Conservation (phyloP, 1,140 invertebrate genomes). For the Leucophenga varia region DNA sequence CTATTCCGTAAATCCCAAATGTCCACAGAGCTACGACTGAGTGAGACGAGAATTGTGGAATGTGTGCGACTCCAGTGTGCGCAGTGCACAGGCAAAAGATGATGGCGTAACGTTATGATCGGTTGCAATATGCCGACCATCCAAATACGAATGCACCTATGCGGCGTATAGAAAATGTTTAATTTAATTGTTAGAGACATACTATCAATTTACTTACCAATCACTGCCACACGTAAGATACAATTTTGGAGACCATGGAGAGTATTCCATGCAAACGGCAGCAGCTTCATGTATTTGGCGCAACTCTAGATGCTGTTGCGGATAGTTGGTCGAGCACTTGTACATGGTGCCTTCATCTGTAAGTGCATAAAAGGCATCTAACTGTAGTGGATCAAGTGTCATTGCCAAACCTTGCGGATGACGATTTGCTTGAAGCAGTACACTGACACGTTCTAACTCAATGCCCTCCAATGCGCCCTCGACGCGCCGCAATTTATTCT, state of each 20-base stretch:
- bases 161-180: neutral
- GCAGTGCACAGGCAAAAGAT: conserved; percentile 64
- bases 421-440: conserved; percentile 34
- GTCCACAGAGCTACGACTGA: conserved; percentile 69
- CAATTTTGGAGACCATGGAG: conserved; percentile 72
- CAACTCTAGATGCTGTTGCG: conserved; percentile 67
- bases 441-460: conserved; percentile 21
- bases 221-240: conserved; percentile 82
- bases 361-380: conserved; percentile 73
- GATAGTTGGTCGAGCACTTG: conserved; percentile 68
- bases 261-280: conserved; percentile 75
- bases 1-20: conserved; percentile 74
- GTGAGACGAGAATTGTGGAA: conserved; percentile 77
- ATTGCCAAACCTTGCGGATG: conserved; percentile 64
- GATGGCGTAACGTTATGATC: conserved; percentile 63
- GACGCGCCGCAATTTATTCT: conserved; percentile 65
- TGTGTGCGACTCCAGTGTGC: conserved; percentile 79
- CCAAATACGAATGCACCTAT: conserved; percentile 71
- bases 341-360: conserved; percentile 81
- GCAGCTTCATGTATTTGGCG: conserved; percentile 77
- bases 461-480: conserved; percentile 66
- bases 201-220: conserved; percentile 59
- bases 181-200: neutral
- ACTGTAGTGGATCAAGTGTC: conserved; percentile 65
- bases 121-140: conserved; percentile 66